Conservation (phyloP, 2,888 invertebrate species). For the Acronicta alni region DNA sequence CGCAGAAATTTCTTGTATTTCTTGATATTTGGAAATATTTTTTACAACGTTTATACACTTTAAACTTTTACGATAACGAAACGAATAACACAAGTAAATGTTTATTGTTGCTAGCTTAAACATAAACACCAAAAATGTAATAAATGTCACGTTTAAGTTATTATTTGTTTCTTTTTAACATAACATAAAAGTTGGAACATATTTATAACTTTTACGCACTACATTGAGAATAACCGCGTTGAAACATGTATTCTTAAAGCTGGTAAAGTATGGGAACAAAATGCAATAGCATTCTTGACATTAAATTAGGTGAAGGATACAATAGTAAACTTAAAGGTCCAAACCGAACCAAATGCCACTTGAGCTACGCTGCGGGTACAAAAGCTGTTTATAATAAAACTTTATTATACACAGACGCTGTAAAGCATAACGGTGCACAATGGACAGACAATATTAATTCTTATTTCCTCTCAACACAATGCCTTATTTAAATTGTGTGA, state of each 20-base stretch:
- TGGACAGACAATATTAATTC: constrained; percentile 48
- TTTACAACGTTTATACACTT: constrained; percentile 3
- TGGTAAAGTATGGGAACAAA: constrained; percentile 15
- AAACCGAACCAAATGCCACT: constrained; percentile 28
- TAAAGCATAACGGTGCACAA: constrained; percentile 41
- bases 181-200: constrained; percentile 34
- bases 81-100: constrained; percentile 16
- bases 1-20: background rate
- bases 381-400: constrained; percentile 42
- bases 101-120: constrained; percentile 26
- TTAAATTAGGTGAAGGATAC: constrained; percentile 17
- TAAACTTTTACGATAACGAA: constrained; percentile 11
- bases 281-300: constrained; percentile 5
- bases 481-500: constrained; percentile 56
- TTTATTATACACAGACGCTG: constrained; percentile 39
- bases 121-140: constrained; percentile 25
- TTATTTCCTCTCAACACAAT: constrained; percentile 49
- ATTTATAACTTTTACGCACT: constrained; percentile 20
- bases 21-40: constrained; percentile 18
- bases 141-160: constrained; percentile 44
- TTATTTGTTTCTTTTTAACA: constrained; percentile 34
- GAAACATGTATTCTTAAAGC: constrained; percentile 16
- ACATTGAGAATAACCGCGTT: constrained; percentile 17
- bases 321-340: constrained; percentile 20
- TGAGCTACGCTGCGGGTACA: constrained; percentile 27